These are phyloP conservation scores for Lutjanus argentimaculatus DNA, from an alignment of 2,797 vertebrate genomes.

Conservation along the genomic window DNA sequence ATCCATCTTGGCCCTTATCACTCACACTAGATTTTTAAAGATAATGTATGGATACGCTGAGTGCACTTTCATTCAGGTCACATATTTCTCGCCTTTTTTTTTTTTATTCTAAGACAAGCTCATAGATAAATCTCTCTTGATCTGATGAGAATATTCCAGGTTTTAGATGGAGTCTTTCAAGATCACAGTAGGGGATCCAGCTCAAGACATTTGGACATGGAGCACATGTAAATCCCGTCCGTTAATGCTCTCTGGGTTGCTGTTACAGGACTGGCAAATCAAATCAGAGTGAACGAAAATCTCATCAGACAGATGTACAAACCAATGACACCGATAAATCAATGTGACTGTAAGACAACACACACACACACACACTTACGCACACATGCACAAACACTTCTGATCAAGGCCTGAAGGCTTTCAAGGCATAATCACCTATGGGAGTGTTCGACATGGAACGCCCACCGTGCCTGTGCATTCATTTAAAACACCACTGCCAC, in stretches of 20 bases:
- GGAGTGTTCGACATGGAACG: conserved; percentile 55
- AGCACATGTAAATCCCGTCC: conserved; percentile 71
- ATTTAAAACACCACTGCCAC: conserved; percentile 46
- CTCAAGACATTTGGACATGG: conserved; percentile 70
- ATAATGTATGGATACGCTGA: conserved; percentile 25
- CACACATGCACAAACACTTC: conserved; percentile 17
- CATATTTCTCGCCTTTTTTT: conserved; percentile 37
- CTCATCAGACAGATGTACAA: conserved; percentile 68
- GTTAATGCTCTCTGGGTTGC: conserved; percentile 59
- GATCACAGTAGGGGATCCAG: conserved; percentile 68
- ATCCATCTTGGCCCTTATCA: conserved; percentile 7
- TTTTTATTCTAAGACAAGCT: conserved; percentile 41
- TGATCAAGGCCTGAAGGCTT: conserved; percentile 62
- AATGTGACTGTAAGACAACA: conserved; percentile 44
- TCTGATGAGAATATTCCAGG: conserved; percentile 70
- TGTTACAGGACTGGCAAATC: conserved; percentile 61
- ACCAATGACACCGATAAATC: conserved; percentile 64
- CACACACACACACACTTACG: not conserved
- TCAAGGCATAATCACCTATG: conserved; percentile 61
- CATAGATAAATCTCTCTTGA: conserved; percentile 68
- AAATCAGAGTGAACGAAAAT: conserved; percentile 61
- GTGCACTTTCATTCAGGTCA: conserved; percentile 47
- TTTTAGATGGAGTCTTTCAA: conserved; percentile 68
- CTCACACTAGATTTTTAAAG: conserved; percentile 18
- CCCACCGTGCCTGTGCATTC: conserved; percentile 52